Evolutionary conservation across 2,113 vertebrate species (phyloP), one percentile per base, ranked within the genome.

Genomic region (Hemichromis elongatus): DNA sequence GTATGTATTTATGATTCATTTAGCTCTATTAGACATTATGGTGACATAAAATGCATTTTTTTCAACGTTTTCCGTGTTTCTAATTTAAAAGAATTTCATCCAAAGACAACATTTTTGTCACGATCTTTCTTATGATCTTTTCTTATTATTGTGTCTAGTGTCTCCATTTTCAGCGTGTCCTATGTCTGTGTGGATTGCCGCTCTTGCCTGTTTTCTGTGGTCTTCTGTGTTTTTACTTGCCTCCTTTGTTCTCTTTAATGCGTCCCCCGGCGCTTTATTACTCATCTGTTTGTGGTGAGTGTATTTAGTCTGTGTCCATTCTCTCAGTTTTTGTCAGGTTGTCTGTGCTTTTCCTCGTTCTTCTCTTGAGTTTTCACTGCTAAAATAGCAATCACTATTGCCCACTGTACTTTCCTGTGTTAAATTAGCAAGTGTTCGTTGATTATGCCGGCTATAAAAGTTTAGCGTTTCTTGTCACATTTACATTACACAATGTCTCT

Each of bases 351-450:
- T 16, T 68, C 0, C 3, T 42, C 5, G 0, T 68, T 42, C 7
- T 42, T 68, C n/a, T 9, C n/a, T 5, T 42, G 66, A 50, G 68
- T 19, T 73, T 47, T 50, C 16, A 50, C 68, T 73, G 24, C 24
- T 30, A 47, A 73, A 73, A 8, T 16, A 47, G 68, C 24, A 14
- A 37, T 19, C 68, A 2, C 47, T n/a, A n/a, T n/a, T n/a, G n/a
- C n/a, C n/a, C n/a, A n/a, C n/a, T 50, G 24, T 0, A 0, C 24
- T 73, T 50, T 26, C 42, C 1, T 50, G 24, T 73, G 24, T 24
- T 30, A 18, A 14, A 28, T 73, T 73, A 73, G 9, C 2, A 28
- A 0, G 26, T 52, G 26, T 33, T 33, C 70, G n/a, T 75, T 75
- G 26, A 52, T 52, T 50, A 75, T 45, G 3, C 40, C 66, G 28